phyloP scores from a whole-genome alignment of 2,113 vertebrate species.

The Perca fluviatilis region DNA sequence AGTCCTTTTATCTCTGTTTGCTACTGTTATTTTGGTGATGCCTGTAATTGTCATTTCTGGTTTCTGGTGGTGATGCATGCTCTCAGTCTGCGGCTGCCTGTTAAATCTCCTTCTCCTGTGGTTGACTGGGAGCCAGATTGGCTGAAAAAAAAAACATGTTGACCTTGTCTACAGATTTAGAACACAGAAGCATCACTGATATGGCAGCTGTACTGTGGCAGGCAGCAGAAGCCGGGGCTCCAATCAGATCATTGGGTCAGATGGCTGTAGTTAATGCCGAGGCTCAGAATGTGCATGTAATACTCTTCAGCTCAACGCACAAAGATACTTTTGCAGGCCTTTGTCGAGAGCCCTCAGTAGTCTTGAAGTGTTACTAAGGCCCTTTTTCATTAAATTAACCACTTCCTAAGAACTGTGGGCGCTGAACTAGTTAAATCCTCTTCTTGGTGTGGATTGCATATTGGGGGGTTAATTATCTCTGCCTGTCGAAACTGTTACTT shows the following conservation, averaged over 20 bases:
- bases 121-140: constrained; percentile 70
- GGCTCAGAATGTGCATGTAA: constrained; percentile 59
- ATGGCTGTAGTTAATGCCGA: constrained; percentile 64
- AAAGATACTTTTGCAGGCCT: constrained; percentile 47
- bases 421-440: constrained; percentile 48
- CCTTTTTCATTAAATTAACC: constrained; percentile 64
- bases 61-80: constrained; percentile 49
- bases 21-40: constrained; percentile 54
- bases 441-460: constrained; percentile 29
- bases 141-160: constrained; percentile 54
- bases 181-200: constrained; percentile 72
- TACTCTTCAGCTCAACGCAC: constrained; percentile 48
- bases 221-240: constrained; percentile 72
- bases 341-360: constrained; percentile 22
- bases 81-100: constrained; percentile 43
- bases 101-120: constrained; percentile 56
- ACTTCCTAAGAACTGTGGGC: constrained; percentile 35
- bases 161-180: constrained; percentile 82
- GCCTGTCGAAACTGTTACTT: constrained; percentile 14
- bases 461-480: constrained; percentile 20
- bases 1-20: constrained; percentile 51
- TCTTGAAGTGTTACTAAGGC: constrained; percentile 30
- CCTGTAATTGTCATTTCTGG: constrained; percentile 60
- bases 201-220: constrained; percentile 75
- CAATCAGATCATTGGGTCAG: constrained; percentile 75